Evolutionary conservation across 2,888 invertebrate genomes (phyloP), one percentile per base, ranked within the genome.

Genomic region (Saturnia japonica): DNA sequence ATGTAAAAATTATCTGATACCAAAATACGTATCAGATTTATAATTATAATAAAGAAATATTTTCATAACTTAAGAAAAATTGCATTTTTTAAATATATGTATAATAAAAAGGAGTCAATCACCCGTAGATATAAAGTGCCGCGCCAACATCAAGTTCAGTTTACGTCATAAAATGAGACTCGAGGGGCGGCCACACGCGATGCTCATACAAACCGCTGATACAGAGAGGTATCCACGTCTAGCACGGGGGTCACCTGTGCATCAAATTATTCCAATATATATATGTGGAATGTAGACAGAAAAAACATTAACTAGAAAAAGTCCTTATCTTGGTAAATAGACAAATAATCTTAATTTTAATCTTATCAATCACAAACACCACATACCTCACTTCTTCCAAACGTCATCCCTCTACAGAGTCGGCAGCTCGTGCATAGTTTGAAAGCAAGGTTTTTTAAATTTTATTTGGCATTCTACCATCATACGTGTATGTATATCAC

Each of bases 161-260:
- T 62, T 47, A 69, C 69, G 69, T 72, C 71, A 71, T 73, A 70
- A 71, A 74, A 69, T 42, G 40, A 9, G 22, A 51, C 64, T 51
- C 62, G 28, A 62, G 16, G 42, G 42, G 47, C 57, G 74, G 72
- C 76, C 76, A 76, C 76, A 76, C 74, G 73, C 74, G 72, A 57
- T 51, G 69, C 69, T 70, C 57, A 71, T 66, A 71, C 72, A 70
- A 69, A 71, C 72, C 72, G 66, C 68, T 70, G 54, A 57, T 60
- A 22, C 34, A 68, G 67, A 45, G 45, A n/a, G 0, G 70, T 4
- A 70, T 43, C 22, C 7, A 16, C 54, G 34, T 1, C n/a, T 1
- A 6, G 11, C 1, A 51, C 1, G 22, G 47, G 69, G 64, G 54
- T 40, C 14, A 8, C 19, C 47, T 47, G 47, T n/a, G 19, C 47